Base-by-base conservation (phyloP, 2,888 invertebrate species). In the Philaethria dido region DNA sequence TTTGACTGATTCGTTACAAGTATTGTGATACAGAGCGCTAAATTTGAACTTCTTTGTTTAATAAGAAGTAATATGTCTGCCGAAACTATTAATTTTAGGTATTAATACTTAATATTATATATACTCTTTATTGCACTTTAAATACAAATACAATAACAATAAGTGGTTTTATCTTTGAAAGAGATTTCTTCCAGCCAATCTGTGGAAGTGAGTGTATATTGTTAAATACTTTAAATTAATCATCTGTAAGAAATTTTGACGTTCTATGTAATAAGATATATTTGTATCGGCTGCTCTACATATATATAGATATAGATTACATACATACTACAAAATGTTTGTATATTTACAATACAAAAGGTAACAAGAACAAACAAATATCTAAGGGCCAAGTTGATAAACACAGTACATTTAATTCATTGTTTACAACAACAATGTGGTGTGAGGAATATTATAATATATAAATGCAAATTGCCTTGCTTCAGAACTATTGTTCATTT, bases 351-450 rank as follows among this genome's bases (percentile, higher is more conserved):
- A 68, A 70, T 54, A 71, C 64, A 67, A 71, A 73, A 75, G 73
- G 74, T 73, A 74, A 73, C 71, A 74, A 69, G 69, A 50, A 73
- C 74, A 76, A 69, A 57, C 62, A 71, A 73, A 72, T 70, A 74
- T 73, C 66, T 68, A 78, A 87, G 88, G 88, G 85, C 82, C 77
- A 62, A 87, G 81, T 91, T 89, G 83, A 84, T 82, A 89, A 90
- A 90, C 83, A 89, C 74, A 57, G 70, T 71, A 77, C 83, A 85
- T 83, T 85, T 84, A 79, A 82, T 80, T 82, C 83, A 82, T 87
- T 90, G 89, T 89, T 82, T 85, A 82, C 75, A 74, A 76, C 79
- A 83, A 88, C 87, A 86, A 82, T 82, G 83, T 80, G 67, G 83
- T 85, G 80, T 78, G 76, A 77, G 78, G 76, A 76, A 78, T 81